Conservation (phyloP, 2,888 invertebrate genomes). For the Imbricaverruca yamaguchii region DNA sequence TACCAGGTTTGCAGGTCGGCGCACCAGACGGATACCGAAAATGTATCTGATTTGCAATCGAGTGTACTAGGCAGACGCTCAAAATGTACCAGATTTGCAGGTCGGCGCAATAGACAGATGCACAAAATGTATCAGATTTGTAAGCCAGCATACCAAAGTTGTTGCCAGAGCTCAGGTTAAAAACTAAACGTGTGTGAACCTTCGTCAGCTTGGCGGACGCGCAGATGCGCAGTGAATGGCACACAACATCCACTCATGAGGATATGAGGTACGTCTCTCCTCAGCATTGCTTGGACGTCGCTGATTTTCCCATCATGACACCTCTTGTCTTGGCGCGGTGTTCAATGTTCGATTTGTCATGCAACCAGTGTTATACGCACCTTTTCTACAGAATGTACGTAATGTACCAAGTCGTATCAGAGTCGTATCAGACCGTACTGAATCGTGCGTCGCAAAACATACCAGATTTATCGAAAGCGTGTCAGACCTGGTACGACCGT, state of each 20-base stretch:
- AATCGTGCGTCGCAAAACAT: neutral
- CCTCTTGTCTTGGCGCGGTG: neutral
- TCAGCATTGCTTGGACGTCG: neutral
- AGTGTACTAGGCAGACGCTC: too few relatives aligned
- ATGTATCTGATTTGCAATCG: too few relatives aligned
- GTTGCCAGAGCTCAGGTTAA: neutral
- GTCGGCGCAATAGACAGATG: neutral
- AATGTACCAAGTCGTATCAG: neutral
- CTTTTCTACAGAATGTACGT: neutral
- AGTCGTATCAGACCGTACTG: neutral
- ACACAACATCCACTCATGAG: neutral
- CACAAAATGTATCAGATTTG: neutral
- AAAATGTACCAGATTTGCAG: neutral
- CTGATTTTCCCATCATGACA: neutral
- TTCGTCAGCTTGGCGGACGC: neutral
- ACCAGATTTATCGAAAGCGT: neutral
- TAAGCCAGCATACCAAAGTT: neutral
- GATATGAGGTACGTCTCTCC: neutral
- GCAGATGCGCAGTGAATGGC: neutral
- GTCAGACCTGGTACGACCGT: neutral
- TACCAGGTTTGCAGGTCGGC: neutral
- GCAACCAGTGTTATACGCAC: neutral
- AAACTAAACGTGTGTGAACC: neutral
- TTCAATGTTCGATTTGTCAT: neutral
- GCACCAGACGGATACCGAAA: neutral